Evolutionary conservation across 2,113 vertebrate genomes (phyloP).

Genomic region (Xenopus laevis): DNA sequence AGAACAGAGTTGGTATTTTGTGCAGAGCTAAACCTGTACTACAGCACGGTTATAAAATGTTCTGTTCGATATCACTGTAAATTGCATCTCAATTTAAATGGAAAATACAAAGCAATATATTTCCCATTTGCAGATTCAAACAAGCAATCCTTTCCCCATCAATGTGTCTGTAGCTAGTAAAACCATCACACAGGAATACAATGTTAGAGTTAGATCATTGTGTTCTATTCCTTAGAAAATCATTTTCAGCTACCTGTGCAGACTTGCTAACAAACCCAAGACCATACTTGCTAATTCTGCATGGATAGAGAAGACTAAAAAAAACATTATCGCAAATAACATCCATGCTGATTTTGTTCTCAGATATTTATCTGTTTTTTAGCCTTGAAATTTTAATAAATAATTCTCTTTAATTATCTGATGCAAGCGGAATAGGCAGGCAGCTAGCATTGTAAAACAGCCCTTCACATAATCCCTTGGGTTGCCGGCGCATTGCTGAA

Average conservation of each 20-base stretch:
- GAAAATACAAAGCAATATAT: constrained; percentile 1
- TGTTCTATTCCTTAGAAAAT: neutral
- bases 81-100: constrained; percentile 2
- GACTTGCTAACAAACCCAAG: neutral
- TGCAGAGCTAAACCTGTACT: neutral
- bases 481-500: constrained; percentile 19
- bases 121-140: neutral
- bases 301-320: neutral
- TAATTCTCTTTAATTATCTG: constrained; percentile 39
- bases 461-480: constrained; percentile 18
- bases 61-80: neutral
- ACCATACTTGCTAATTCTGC: neutral
- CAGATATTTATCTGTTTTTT: constrained; percentile 6
- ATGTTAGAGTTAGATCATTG: neutral
- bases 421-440: constrained; percentile 24
- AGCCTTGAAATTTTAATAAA: constrained; percentile 24
- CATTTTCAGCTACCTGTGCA: neutral
- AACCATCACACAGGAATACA: neutral
- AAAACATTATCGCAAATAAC: neutral
- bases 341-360: neutral
- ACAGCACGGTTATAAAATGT: neutral
- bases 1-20: neutral
- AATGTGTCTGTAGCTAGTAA: neutral
- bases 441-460: constrained; percentile 27
- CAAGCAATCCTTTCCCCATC: constrained; percentile 1